Base-by-base conservation (phyloP, 2,113 vertebrate species). In the Ctenomys sociabilis region DNA sequence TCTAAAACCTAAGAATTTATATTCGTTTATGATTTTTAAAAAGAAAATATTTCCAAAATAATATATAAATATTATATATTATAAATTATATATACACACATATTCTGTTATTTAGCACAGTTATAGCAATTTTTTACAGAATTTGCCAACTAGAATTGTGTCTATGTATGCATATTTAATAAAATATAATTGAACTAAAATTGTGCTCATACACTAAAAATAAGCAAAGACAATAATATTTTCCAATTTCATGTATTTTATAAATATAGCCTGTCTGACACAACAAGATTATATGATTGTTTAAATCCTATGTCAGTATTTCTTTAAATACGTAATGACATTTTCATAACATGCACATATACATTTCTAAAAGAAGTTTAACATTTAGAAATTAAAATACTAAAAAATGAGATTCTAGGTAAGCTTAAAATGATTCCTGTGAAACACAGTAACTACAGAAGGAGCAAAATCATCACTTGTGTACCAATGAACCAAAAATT, bases 1-100 rank as follows among this genome's bases (percentile, higher is more conserved):
- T 92, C 30, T 91, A 75, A 91, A 49, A n/a, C 3, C 32, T 90
- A 95, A 63, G 7, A 82, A 68, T 49, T 92, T 94, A 49, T 88
- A 78, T 83, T 91, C 24, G 75, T 24, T 4, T 93, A 81, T 35
- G 1, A 8, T 73, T 85, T 90, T 64, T 59, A 72, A 85, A 90
- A 88, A 70, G 3, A 3, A 52, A 88, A 93, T 11, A 84, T 30
- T 90, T 87, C 77, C 28, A 87, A 24, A 90, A 4, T 32, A n/a
- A n/a, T 70, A 17, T 68, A 17, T n/a, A 22, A 59, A 19, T 19
- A 63, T 26, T 63, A 63, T 26, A 63, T 26, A 63, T 63, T 63
- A 63, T 63, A 63, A 63, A 63, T 63, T 26, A 26, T 63, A 8
- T 73, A 54, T n/a, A 5, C 17, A 17, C 54, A 57, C 54, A 91